Evolutionary conservation across 2,797 vertebrate genomes (phyloP), one percentile per base, ranked within the genome.

Genomic region (Percopsis omiscomaycus): DNA sequence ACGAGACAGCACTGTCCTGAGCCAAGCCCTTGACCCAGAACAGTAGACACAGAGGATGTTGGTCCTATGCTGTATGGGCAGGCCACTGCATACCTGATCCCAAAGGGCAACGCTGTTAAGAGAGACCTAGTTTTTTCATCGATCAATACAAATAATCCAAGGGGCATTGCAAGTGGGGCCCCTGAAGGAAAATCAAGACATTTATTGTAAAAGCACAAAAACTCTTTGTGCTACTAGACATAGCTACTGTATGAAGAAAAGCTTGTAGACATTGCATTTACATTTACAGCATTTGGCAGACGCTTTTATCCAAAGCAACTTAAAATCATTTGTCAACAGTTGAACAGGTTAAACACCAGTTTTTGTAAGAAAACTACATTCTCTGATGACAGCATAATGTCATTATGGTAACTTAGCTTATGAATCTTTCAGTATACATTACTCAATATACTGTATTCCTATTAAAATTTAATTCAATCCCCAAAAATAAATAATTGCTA

Each of bases 11-110:
- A 86, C 65, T 90, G 88, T 91, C 75, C 89, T 79, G 68, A 70
- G 58, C 75, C 45, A 76, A 89, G 89, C 73, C 85, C 85, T 86
- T 89, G 84, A 87, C 76, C 77, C 77, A 80, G 83, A 84, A 80
- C 71, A 83, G 66, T 68, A 53, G 16, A 64, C 46, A 72, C 55
- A 75, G 57, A 74, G 44, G 45, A n/a, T 71, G 79, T 75, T 68
- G 73, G 72, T 64, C 68, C 69, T 37, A 47, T 3, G 64, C 69
- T 61, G 65, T 73, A 77, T 46, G 64, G 58, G 58, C 59, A 68
- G 64, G 37, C 64, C 16, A 15, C 60, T 74, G 66, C 69, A 37
- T 69, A 66, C 66, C 68, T 71, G 70, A 64, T 61, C 69, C 44
- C 28, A 71, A 32, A 73, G 63, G 72, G 70, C 51, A 74, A 69